Conservation (phyloP, 2,113 vertebrate genomes). For the Bostrychus sinensis region DNA sequence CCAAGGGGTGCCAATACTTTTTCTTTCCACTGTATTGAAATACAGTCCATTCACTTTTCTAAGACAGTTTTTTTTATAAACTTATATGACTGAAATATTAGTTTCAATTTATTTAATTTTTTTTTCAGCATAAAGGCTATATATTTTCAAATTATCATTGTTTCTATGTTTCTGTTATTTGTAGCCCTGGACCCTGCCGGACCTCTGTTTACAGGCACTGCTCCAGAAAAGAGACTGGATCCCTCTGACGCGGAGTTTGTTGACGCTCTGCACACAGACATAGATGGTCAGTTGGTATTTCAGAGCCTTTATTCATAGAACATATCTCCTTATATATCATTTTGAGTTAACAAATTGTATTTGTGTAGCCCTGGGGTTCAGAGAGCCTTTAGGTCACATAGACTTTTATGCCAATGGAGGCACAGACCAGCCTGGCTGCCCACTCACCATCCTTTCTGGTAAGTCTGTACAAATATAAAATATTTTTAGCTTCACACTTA, state of each 20-base stretch:
- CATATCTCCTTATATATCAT: neutral
- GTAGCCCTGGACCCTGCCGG: conserved; percentile 94
- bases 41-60: too few relatives aligned
- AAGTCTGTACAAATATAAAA: conserved; percentile 29
- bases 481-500: neutral
- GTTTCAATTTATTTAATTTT: too few relatives aligned
- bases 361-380: conserved; percentile 84
- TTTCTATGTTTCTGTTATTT: conserved; percentile 24
- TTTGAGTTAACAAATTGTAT: neutral
- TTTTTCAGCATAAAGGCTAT: too few relatives aligned
- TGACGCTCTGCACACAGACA: conserved; percentile 91
- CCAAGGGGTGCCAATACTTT: too few relatives aligned
- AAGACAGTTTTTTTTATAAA: too few relatives aligned
- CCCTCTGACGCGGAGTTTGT: conserved; percentile 88
- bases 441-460: conserved; percentile 88
- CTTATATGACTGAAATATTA: too few relatives aligned
- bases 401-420: conserved; percentile 95
- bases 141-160: neutral
- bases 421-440: conserved; percentile 90
- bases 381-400: conserved; percentile 84
- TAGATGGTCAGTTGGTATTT: conserved; percentile 78
- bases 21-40: too few relatives aligned
- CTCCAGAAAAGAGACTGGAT: conserved; percentile 80
- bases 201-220: conserved; percentile 78
- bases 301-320: neutral